Evolutionary conservation across 2,113 vertebrate genomes (phyloP), one percentile per base, ranked within the genome.

Genomic region (Dipodomys ordii): DNA sequence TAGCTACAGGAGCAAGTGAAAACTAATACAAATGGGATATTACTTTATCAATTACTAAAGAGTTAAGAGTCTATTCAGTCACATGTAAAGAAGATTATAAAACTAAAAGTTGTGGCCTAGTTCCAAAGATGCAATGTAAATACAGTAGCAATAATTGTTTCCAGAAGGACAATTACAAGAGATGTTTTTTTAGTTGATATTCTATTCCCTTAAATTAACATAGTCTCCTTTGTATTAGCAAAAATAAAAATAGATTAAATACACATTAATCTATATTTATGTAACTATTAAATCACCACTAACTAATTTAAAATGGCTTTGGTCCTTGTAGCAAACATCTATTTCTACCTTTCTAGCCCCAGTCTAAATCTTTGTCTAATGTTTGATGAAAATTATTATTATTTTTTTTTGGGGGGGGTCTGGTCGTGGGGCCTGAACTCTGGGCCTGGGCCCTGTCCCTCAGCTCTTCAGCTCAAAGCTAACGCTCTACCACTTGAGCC

Each of bases 151-250:
- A 81, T 77, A 27, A 72, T 77, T 72, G 69, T 78, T 92, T 80
- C 13, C 76, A 49, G 39, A 32, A 46, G 15, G 39, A 23, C 39
- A 86, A 83, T 76, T 88, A 18, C 28, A 69, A 88, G 7, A 23
- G 8, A 67, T 86, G 71, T 71, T 77, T 72, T 72, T 49, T 32
- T 30, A 23, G 16, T 84, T 93, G 74, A 87, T 82, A 69, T 87
- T 86, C 39, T 80, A 25, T 85, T 87, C 88, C 90, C 23, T 13
- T 68, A 65, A 85, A 76, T 87, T 79, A 85, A 72, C n/a, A 57
- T 39, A 27, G 23, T 83, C 11, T 53, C 2, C 18, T 82, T 95
- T 7, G 16, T 57, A 68, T 65, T 16, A 92, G 86, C 60, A 79
- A 60, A 87, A 76, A 74, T 25, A 27, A 2, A 78, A 74, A 22